Evolutionary conservation across 2,888 invertebrate species (phyloP).

Genomic region (Atrina japonica): DNA sequence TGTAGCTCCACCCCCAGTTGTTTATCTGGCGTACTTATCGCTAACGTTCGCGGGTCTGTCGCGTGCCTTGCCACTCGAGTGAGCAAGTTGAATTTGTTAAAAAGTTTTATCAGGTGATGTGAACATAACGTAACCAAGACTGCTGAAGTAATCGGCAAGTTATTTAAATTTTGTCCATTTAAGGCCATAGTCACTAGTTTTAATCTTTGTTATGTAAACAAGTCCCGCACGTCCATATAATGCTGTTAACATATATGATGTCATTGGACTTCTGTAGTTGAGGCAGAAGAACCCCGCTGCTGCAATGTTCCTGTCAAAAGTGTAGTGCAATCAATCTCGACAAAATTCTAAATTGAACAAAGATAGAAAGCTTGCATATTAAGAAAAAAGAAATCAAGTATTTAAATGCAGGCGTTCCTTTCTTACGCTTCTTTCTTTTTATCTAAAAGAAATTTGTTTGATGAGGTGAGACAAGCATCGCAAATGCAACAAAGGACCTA

Average conservation of each 20-base stretch:
- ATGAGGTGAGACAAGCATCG: too few relatives aligned
- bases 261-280: neutral
- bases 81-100: conserved; percentile 23
- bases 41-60: conserved; percentile 38
- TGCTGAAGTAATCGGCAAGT: conserved; percentile 27
- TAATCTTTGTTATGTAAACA: conserved; percentile 46
- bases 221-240: too few relatives aligned
- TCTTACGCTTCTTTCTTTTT: too few relatives aligned
- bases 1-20: conserved; percentile 33
- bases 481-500: too few relatives aligned
- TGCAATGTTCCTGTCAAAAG: neutral
- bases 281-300: conserved; percentile 4
- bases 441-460: too few relatives aligned
- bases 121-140: neutral
- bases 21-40: conserved; percentile 35
- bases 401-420: too few relatives aligned
- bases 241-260: neutral
- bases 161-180: conserved; percentile 34
- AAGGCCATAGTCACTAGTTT: neutral
- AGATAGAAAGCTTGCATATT: conserved; percentile 2
- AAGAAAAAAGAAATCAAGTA: too few relatives aligned
- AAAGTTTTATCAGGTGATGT: conserved; percentile 11
- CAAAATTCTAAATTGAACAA: conserved; percentile 7
- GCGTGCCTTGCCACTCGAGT: conserved; percentile 41
- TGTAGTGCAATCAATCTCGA: conserved; percentile 1